phyloP scores from a whole-genome alignment of 2,888 invertebrate species.

The Sabatieria punctata region DNA sequence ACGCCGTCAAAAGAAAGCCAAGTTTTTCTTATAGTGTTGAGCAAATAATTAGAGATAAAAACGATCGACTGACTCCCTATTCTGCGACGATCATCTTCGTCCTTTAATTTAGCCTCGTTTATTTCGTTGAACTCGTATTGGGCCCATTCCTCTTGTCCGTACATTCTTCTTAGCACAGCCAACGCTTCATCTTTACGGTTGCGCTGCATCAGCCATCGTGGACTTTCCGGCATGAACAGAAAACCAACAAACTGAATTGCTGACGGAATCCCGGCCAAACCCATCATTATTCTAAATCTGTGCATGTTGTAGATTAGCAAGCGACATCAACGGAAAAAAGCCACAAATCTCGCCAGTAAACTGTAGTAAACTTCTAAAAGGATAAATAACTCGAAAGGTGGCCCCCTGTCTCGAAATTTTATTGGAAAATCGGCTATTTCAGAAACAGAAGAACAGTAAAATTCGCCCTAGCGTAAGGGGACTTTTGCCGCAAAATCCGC shows the following conservation, averaged over 20 bases:
- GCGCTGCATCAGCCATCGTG: conserved; percentile 30
- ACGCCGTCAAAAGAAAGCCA: too few relatives aligned
- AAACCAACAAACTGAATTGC: conserved; percentile 41
- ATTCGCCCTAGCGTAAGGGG: too few relatives aligned
- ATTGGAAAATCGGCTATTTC: conserved; percentile 1
- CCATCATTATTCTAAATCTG: conserved; percentile 41
- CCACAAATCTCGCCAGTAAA: background rate
- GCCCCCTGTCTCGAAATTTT: background rate
- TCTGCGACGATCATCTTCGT: too few relatives aligned
- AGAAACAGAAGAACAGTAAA: background rate
- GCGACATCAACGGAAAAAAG: background rate
- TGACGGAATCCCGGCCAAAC: conserved; percentile 40
- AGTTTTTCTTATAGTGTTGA: too few relatives aligned
- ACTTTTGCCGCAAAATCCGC: too few relatives aligned
- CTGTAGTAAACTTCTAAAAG: conserved; percentile 7
- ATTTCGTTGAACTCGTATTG: conserved; percentile 22
- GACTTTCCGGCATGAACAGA: conserved; percentile 42
- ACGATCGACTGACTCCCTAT: too few relatives aligned
- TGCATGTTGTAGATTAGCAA: background rate
- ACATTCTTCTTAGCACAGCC: conserved; percentile 17
- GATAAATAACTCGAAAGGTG: too few relatives aligned
- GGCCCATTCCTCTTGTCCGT: conserved; percentile 20
- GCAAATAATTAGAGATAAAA: too few relatives aligned
- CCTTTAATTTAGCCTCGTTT: conserved; percentile 10
- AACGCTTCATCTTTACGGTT: conserved; percentile 6